Evolutionary conservation across 2,888 invertebrate genomes (phyloP), one percentile per base, ranked within the genome.

Genomic region (Himalopsyche tibetana): DNA sequence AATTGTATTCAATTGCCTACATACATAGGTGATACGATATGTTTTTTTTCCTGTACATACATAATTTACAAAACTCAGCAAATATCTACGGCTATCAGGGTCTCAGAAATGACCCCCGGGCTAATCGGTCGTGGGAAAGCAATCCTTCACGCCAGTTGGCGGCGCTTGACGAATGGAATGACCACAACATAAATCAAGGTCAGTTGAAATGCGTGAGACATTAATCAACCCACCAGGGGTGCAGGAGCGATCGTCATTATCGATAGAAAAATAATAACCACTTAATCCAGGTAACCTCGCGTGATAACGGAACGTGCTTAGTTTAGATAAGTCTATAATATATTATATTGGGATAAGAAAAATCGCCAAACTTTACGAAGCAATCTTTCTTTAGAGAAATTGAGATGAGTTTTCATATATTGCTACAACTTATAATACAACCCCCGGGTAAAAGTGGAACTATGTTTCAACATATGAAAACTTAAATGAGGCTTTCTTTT

Each of bases 101-200:
- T 15, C 15, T 74, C 38, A 74, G 74, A 74, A 74, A 5, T 74
- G 28, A 74, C 36, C 74, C 74, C 36, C 15, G 74, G 38, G 74
- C 63, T 74, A 74, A 74, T 74, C 74, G 36, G 28, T 38, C 74
- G 74, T 74, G 74, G 74, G 74, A 74, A 74, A 74, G 12, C 74
- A 36, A 74, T 74, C 36, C 74, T 74, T 74, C 74, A 74, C 74
- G 36, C 74, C 74, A 38, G 74, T 74, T 74, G 74, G 74, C 74
- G 74, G 36, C 36, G 12, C 36, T 74, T 74, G 36, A 36, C 74
- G 36, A 74, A 74, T 74, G 74, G 74, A 74, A 74, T 74, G 38
- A 15, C 15, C 74, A 38, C 36, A 36, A 38, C 74, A 74, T 74
- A 74, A 74, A 74, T 74, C 74, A 74, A 74, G 74, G 36, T 38